Base-by-base conservation (phyloP, 1,140 invertebrate genomes). In the Drosophila sucinea region DNA sequence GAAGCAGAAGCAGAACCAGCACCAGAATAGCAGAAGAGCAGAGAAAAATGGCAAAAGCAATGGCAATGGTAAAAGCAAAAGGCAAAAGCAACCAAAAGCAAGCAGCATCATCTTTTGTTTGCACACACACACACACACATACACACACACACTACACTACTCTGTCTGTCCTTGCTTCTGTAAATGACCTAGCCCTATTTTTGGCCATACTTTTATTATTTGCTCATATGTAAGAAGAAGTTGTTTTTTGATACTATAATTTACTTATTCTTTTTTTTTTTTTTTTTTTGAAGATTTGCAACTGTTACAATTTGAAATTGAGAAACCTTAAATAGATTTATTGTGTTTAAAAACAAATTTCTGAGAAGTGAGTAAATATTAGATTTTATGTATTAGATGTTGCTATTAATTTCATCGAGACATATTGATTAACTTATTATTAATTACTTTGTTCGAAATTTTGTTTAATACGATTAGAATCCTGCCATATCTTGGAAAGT, bases 131-230 rank as follows among this genome's bases (percentile, higher is more conserved):
- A 33, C 32, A 33, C 33, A 35, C 33, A 35, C 33, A 35, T 8
- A 6, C 32, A 33, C 32, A 33, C 41, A 44, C 44, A 47, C 30
- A 1, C 51, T 66, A 47, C 30, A 1, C 51, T 66, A 23, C 30
- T 57, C 47, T 33, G 35, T 29, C 44, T 56, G 61, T 67, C 41
- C 71, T 67, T 78, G 73, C 61, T 71, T 35, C 40, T 71, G 65
- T 79, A 77, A 84, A 86, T 85, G 83, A 87, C 83, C 83, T 86
- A 86, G 83, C 83, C 83, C 83, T 86, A 86, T 83, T 86, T 86
- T 73, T 79, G 72, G 72, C 29, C 62, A 61, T 79, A 73, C 63
- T 62, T 70, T 64, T 84, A 73, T 70, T 63, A 79, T 76, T 63
- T 76, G 73, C 55, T 67, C 74, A 61, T 71, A 73, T 56, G 44